Evolutionary conservation across 2,797 vertebrate species (phyloP).

Genomic region (Chaunax sp.): DNA sequence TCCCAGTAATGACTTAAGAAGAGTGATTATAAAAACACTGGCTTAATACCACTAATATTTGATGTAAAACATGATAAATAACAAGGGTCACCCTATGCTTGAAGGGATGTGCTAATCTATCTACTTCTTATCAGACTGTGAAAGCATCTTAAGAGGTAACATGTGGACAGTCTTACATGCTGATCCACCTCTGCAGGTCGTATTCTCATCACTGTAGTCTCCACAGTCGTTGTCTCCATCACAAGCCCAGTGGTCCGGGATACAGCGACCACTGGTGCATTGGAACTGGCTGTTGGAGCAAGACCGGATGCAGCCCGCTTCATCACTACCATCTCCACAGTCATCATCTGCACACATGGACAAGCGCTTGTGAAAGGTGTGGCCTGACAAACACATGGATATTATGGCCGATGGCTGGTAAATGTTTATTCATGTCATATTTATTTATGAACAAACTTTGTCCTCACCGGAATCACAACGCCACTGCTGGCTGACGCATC

Average conservation of each 20-base stretch:
- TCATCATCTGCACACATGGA: constrained; percentile 88
- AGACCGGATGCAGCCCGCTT: constrained; percentile 88
- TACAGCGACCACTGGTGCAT: constrained; percentile 92
- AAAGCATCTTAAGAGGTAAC: neutral
- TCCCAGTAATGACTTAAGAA: neutral
- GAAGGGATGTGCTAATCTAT: neutral
- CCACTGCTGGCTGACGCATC: constrained; percentile 95
- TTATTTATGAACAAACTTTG: too few species aligned
- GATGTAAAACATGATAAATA: constrained; percentile 13
- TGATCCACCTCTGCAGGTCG: constrained; percentile 88
- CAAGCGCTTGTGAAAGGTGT: neutral
- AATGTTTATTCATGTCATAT: too few species aligned
- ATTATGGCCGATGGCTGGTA: neutral
- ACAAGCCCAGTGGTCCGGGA: constrained; percentile 94
- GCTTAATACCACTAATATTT: constrained; percentile 1
- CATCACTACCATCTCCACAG: constrained; percentile 96
- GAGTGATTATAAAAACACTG: neutral
- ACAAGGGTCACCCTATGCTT: neutral
- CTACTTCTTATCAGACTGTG: neutral
- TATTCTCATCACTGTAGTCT: constrained; percentile 94
- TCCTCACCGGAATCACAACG: constrained; percentile 94
- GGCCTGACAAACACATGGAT: neutral
- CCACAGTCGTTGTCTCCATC: constrained; percentile 98
- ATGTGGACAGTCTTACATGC: constrained; percentile 64
- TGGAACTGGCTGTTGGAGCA: constrained; percentile 92